These are phyloP conservation scores for Lophura swinhoii DNA, from an alignment of 2,797 vertebrate species.

Conservation along the genomic window DNA sequence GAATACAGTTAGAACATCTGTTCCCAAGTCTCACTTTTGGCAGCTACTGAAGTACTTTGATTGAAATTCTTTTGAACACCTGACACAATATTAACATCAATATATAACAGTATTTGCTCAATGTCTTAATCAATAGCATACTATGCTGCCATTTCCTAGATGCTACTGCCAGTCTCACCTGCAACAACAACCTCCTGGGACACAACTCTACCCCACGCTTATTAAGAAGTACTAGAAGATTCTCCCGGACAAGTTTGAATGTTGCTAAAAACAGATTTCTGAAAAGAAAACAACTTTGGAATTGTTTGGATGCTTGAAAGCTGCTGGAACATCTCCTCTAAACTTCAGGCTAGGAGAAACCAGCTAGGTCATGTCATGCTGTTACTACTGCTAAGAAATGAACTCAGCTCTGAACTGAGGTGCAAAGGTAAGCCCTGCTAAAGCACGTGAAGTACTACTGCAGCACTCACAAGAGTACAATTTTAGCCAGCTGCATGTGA, in stretches of 20 bases:
- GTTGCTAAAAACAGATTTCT: background rate
- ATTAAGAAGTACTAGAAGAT: background rate
- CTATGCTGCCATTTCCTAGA: background rate
- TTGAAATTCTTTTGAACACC: conserved; percentile 23
- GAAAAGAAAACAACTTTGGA: background rate
- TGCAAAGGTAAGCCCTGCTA: background rate
- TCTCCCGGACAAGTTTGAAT: background rate
- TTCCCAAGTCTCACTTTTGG: conserved; percentile 27
- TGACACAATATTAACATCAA: conserved; percentile 48
- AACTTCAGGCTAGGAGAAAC: background rate
- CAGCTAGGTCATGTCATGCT: background rate
- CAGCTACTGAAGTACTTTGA: conserved; percentile 18
- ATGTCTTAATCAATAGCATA: conserved; percentile 18
- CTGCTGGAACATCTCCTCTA: background rate
- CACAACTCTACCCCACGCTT: accelerated
- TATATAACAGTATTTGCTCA: background rate
- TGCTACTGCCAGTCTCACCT: background rate
- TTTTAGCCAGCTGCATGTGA: background rate
- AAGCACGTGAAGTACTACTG: background rate
- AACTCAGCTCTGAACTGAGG: background rate
- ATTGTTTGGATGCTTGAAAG: background rate
- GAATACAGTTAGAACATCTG: conserved; percentile 44
- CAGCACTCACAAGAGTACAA: accelerated
- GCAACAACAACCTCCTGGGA: accelerated
- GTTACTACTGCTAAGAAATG: background rate